Evolutionary conservation across 2,888 invertebrate genomes (phyloP).

Genomic region (Phengaris alcon): DNA sequence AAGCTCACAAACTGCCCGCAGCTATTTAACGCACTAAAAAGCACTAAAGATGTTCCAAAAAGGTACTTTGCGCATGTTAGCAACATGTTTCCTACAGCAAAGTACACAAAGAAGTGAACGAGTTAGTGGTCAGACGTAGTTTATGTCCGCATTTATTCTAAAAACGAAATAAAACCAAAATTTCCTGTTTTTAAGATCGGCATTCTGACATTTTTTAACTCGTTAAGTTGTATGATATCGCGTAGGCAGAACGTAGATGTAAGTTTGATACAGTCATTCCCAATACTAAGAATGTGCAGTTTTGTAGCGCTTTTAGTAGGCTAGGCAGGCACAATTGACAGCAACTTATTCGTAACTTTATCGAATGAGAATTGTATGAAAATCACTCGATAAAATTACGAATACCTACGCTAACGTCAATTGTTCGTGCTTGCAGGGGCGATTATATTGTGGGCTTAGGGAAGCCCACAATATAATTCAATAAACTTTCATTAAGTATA

Average conservation of each 20-base stretch:
- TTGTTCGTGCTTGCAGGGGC: too few relatives aligned
- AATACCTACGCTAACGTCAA: too few relatives aligned
- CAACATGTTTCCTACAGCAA: constrained; percentile 44
- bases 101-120: constrained; percentile 40
- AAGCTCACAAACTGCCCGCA: constrained; percentile 41
- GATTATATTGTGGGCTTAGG: too few relatives aligned
- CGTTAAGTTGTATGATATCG: neutral
- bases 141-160: constrained; percentile 35
- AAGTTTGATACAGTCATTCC: neutral
- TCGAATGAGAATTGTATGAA: too few relatives aligned
- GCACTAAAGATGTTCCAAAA: constrained; percentile 39
- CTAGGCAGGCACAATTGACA: too few relatives aligned
- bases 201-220: constrained; percentile 23
- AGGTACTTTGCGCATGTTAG: constrained; percentile 40
- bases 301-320: too few relatives aligned
- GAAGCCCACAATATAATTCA: too few relatives aligned
- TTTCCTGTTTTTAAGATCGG: constrained; percentile 21
- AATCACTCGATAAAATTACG: too few relatives aligned
- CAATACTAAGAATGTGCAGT: too few relatives aligned
- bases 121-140: constrained; percentile 40
- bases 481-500: too few relatives aligned
- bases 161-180: constrained; percentile 26
- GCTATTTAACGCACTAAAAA: constrained; percentile 39
- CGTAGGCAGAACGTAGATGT: neutral
- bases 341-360: too few relatives aligned